Evolutionary conservation across 2,113 vertebrate species (phyloP).

Genomic region (Hippocampus abdominalis): DNA sequence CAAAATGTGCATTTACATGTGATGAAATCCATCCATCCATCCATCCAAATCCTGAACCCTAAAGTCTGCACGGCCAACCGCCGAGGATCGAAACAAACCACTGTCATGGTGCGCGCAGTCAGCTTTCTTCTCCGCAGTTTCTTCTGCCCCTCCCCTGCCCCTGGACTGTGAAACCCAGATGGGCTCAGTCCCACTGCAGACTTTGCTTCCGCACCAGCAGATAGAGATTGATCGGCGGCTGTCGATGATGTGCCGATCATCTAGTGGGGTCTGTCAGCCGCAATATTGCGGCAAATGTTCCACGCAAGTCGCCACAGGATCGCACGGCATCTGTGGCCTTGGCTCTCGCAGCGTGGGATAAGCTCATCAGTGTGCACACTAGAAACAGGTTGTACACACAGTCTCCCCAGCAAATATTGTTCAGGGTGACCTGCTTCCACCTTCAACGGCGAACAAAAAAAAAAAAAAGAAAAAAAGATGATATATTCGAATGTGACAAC

Average conservation of each 20-base stretch:
- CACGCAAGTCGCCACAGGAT: conserved; percentile 24
- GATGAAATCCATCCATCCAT: too few species aligned
- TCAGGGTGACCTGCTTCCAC: conserved; percentile 16
- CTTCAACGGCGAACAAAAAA: background rate
- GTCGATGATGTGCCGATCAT: conserved; percentile 54
- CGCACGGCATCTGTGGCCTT: conserved; percentile 35
- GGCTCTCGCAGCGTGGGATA: conserved; percentile 27
- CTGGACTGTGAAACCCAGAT: conserved; percentile 49
- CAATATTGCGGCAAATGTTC: conserved; percentile 58
- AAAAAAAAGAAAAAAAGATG: background rate
- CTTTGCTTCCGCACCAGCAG: conserved; percentile 18
- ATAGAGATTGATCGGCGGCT: conserved; percentile 52
- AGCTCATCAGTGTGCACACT: conserved; percentile 11
- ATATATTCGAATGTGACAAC: background rate
- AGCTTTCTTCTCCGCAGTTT: conserved; percentile 13
- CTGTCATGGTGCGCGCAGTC: conserved; percentile 19
- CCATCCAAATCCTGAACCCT: conserved; percentile 18
- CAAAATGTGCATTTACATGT: too few species aligned
- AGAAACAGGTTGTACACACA: conserved; percentile 10
- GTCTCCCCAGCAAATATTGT: background rate
- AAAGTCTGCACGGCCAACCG: conserved; percentile 2
- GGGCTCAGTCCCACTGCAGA: conserved; percentile 27
- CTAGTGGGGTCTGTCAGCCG: conserved; percentile 54
- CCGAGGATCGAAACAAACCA: conserved; percentile 30
- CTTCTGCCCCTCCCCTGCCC: conserved; percentile 22